These are phyloP conservation scores for Phasianus colchicus DNA, from an alignment of 2,113 vertebrate species.

Conservation along the genomic window DNA sequence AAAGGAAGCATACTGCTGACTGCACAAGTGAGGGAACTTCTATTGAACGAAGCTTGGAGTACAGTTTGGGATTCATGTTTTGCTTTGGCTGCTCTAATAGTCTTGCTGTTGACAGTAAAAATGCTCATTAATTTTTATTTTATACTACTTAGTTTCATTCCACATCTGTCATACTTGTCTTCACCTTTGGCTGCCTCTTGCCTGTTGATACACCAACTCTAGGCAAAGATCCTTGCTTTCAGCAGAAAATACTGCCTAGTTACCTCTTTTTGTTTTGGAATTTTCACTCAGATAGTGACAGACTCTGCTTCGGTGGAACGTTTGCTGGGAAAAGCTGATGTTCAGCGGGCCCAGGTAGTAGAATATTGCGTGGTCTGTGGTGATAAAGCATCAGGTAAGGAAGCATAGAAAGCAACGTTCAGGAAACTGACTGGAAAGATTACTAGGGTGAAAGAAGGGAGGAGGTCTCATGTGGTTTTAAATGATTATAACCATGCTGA, in stretches of 20 bases:
- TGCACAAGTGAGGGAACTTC: not conserved
- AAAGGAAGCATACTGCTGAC: not conserved
- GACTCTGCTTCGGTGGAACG: slow-evolving; percentile 95
- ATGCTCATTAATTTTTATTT: not conserved
- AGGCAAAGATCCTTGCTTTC: not conserved
- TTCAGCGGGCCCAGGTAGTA: slow-evolving; percentile 90
- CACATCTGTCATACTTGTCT: not conserved
- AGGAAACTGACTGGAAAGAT: slow-evolving; percentile 6
- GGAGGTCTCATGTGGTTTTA: not conserved
- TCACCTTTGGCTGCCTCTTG: not conserved
- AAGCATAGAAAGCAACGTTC: not conserved
- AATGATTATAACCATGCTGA: not conserved
- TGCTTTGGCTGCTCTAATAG: not conserved
- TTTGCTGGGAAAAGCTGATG: slow-evolving; percentile 91
- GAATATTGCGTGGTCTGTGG: slow-evolving; percentile 98
- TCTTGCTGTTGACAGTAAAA: not conserved
- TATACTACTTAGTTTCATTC: not conserved
- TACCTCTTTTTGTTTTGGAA: not conserved
- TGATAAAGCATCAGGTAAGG: slow-evolving; percentile 97
- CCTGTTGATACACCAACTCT: not conserved
- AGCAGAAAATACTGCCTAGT: not conserved
- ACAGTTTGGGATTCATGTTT: not conserved
- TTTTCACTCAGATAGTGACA: slow-evolving; percentile 90
- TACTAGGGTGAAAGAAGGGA: not conserved
- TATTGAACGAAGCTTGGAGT: not conserved